These are phyloP conservation scores for Cydia splendana DNA, from an alignment of 1,140 invertebrate genomes.

Conservation along the genomic window DNA sequence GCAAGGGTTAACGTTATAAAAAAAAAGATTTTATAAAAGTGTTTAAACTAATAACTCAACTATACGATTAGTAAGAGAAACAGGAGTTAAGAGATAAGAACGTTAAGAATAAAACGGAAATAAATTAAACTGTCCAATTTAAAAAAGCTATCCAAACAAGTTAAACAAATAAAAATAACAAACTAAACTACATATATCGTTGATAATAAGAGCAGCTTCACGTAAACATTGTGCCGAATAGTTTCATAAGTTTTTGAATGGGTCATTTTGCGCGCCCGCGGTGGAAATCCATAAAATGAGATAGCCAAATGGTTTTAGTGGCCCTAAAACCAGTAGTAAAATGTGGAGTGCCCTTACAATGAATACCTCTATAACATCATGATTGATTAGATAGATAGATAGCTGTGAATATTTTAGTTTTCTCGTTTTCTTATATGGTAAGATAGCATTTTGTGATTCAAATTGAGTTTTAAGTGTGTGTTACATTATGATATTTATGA, in stretches of 20 bases:
- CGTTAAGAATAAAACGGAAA: not conserved
- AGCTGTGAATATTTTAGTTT: not conserved
- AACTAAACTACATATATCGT: not conserved
- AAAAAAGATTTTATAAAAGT: too few relatives aligned
- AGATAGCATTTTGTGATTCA: not conserved
- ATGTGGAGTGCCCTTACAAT: conserved; percentile 55
- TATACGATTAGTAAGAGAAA: too few relatives aligned
- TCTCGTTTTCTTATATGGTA: not conserved
- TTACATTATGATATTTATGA: too few relatives aligned
- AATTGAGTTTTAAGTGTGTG: not conserved
- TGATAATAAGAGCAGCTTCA: conserved; percentile 20
- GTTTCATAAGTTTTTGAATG: conserved; percentile 49
- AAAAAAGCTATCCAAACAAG: not conserved
- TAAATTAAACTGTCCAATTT: not conserved
- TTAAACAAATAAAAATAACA: not conserved
- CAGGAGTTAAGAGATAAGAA: too few relatives aligned
- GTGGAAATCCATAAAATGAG: conserved; percentile 58
- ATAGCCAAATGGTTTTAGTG: conserved; percentile 61
- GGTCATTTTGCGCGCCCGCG: conserved; percentile 41
- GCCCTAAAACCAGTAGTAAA: conserved; percentile 59
- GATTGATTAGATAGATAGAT: conserved; percentile 49
- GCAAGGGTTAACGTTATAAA: too few relatives aligned
- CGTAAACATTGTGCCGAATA: conserved; percentile 43
- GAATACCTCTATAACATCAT: conserved; percentile 61
- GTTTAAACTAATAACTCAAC: too few relatives aligned